Conservation (phyloP, 2,113 vertebrate genomes). For the Pollimyrus isidori region DNA sequence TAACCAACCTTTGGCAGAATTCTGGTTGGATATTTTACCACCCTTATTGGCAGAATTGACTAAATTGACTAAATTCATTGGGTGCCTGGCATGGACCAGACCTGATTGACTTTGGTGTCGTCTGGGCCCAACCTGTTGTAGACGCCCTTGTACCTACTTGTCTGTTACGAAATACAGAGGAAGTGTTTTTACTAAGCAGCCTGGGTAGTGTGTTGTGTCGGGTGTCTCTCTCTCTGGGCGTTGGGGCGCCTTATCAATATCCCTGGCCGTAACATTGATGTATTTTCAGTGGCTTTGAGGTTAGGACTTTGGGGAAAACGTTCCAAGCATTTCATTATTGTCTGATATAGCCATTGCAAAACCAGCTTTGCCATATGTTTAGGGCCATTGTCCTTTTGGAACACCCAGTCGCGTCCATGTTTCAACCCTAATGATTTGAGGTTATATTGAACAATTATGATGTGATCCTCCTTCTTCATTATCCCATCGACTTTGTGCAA, state of each 20-base stretch:
- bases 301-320: background rate
- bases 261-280: too few species aligned
- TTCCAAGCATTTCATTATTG: background rate
- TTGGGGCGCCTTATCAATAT: too few species aligned
- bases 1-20: background rate
- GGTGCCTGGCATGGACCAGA: background rate
- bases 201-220: too few species aligned
- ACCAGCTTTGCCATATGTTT: background rate
- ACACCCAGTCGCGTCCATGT: background rate
- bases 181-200: too few species aligned
- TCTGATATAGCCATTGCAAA: background rate
- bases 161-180: too few species aligned
- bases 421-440: background rate
- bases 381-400: background rate
- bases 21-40: background rate
- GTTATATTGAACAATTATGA: background rate
- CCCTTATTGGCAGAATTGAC: background rate
- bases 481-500: background rate
- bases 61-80: background rate
- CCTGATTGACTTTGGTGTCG: too few species aligned
- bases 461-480: background rate
- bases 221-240: too few species aligned
- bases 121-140: too few species aligned
- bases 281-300: background rate
- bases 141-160: too few species aligned